phyloP scores from a whole-genome alignment of 2,797 vertebrate species.

The Pogonophryne albipinna region DNA sequence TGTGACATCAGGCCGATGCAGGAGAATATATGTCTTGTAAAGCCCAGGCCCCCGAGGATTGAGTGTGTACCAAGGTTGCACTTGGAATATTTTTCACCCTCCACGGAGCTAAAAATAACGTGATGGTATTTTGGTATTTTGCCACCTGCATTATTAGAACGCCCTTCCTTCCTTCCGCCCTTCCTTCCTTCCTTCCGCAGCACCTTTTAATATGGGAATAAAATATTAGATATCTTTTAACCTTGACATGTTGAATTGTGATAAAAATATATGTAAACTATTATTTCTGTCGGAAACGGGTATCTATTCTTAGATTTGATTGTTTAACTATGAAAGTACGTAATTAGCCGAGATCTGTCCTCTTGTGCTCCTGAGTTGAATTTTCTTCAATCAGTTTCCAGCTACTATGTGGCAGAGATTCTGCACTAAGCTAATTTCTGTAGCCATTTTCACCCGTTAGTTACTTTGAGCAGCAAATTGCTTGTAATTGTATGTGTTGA shows the following conservation, averaged over 20 bases:
- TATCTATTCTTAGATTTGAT: background rate
- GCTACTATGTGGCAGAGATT: constrained; percentile 9
- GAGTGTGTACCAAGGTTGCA: constrained; percentile 78
- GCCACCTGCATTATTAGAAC: constrained; percentile 78
- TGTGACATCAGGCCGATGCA: constrained; percentile 66
- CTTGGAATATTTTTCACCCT: constrained; percentile 74
- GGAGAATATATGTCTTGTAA: constrained; percentile 75
- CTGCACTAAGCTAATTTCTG: constrained; percentile 9
- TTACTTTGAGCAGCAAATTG: constrained; percentile 10
- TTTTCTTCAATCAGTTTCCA: constrained; percentile 17
- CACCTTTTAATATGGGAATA: constrained; percentile 54
- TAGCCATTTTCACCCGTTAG: background rate
- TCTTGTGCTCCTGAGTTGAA: background rate
- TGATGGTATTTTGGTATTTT: constrained; percentile 82
- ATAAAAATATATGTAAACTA: background rate
- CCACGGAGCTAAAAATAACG: constrained; percentile 78
- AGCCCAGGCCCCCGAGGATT: constrained; percentile 59
- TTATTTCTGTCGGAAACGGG: background rate
- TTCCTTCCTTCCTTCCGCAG: no score
- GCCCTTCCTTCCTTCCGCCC: constrained; percentile 43
- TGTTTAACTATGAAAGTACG: constrained; percentile 7
- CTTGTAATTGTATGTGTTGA: background rate
- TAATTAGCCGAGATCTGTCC: background rate
- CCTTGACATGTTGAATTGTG: constrained; percentile 28
- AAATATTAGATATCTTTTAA: constrained; percentile 32